Evolutionary conservation across 2,797 vertebrate species (phyloP).

Genomic region (Cyclopterus lumpus): DNA sequence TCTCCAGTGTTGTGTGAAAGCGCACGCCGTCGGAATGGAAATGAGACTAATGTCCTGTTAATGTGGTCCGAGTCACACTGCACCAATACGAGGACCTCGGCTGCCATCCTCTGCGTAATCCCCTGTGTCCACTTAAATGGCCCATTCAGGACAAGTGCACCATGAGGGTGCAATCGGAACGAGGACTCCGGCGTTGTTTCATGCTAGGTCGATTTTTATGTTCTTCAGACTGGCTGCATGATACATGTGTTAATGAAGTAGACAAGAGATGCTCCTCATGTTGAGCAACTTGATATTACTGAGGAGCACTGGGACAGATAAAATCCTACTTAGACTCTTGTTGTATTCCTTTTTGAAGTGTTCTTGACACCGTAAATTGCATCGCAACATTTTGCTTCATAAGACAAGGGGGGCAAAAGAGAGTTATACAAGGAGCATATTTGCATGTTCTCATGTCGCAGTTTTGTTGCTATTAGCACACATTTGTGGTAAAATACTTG

Average conservation of each 20-base stretch:
- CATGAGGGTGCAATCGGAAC: conserved; percentile 69
- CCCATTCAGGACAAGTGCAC: conserved; percentile 80
- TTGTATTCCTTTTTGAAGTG: conserved; percentile 34
- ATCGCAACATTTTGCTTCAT: conserved; percentile 14
- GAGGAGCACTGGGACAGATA: conserved; percentile 58
- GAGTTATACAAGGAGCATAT: conserved; percentile 26
- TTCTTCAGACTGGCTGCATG: conserved; percentile 70
- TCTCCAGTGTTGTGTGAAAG: conserved; percentile 66
- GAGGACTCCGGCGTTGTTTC: conserved; percentile 68
- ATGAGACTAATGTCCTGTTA: conserved; percentile 83
- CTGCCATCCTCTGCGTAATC: conserved; percentile 80
- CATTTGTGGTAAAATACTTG: conserved; percentile 13
- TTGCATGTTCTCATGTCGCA: background rate
- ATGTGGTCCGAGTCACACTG: conserved; percentile 80
- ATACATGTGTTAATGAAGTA: conserved; percentile 77
- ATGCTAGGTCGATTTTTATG: conserved; percentile 80
- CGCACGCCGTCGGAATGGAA: conserved; percentile 73
- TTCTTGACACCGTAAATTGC: conserved; percentile 49
- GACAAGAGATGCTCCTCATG: conserved; percentile 69
- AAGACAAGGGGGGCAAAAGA: conserved; percentile 6
- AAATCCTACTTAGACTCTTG: conserved; percentile 39
- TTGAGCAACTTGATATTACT: conserved; percentile 57
- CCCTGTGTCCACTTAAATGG: conserved; percentile 82
- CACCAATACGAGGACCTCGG: conserved; percentile 70
- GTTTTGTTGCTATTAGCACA: conserved; percentile 8